Conservation (phyloP, 2,888 invertebrate species). For the Brachyopa scutellaris region DNA sequence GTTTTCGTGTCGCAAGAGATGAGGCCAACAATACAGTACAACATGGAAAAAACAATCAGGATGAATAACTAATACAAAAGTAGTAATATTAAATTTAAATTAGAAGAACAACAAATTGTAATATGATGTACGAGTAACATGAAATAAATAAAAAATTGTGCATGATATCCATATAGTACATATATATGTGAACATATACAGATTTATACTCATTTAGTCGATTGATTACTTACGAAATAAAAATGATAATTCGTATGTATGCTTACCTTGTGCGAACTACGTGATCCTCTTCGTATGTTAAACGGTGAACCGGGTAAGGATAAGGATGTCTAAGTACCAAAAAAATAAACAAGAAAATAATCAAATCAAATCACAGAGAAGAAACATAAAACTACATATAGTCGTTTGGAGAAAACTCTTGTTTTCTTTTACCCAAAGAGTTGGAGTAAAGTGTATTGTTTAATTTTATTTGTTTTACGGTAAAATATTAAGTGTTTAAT, state of each 20-base stretch:
- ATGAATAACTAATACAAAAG: conserved; percentile 23
- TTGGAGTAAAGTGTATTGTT: conserved; percentile 18
- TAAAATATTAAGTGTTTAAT: conserved; percentile 60
- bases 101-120: conserved; percentile 24
- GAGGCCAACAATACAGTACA: conserved; percentile 59
- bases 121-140: conserved; percentile 69
- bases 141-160: conserved; percentile 63
- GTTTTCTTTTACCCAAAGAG: not conserved
- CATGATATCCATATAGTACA: conserved; percentile 63
- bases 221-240: conserved; percentile 51
- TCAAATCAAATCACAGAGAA: conserved; percentile 70
- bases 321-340: conserved; percentile 90
- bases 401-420: conserved; percentile 36
- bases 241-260: conserved; percentile 20
- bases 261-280: conserved; percentile 90
- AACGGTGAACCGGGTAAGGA: conserved; percentile 98
- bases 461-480: not conserved
- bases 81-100: conserved; percentile 53
- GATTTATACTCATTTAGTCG: conserved; percentile 32
- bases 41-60: conserved; percentile 46
- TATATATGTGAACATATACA: conserved; percentile 21
- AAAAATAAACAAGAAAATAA: conserved; percentile 73
- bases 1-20: conserved; percentile 64
- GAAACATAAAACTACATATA: conserved; percentile 68
- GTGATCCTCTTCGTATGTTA: conserved; percentile 94